These are phyloP conservation scores for Neocrepidodera transversa DNA, from an alignment of 2,888 invertebrate species.

Conservation along the genomic window DNA sequence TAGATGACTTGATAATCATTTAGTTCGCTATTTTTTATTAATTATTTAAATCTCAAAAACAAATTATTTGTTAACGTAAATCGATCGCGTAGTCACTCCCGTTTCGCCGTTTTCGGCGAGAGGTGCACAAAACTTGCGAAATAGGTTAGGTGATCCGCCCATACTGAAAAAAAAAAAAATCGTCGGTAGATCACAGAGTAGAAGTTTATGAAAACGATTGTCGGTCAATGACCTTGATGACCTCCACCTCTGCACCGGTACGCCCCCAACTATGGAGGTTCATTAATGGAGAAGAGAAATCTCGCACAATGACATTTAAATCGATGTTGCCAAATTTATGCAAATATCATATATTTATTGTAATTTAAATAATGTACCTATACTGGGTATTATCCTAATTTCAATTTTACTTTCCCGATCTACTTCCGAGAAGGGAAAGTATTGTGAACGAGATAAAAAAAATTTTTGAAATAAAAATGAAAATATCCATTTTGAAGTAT, in stretches of 20 bases:
- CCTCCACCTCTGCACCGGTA: conserved; percentile 55
- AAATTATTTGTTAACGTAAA: background rate
- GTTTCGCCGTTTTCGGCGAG: background rate
- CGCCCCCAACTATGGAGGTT: conserved; percentile 53
- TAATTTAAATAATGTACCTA: no score
- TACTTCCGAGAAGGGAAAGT: no score
- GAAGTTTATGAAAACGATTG: conserved; percentile 51
- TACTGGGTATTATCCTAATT: no score
- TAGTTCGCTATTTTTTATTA: no score
- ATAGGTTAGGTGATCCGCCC: conserved; percentile 46
- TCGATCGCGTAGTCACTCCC: conserved; percentile 5
- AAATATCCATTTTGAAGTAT: no score
- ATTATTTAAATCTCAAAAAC: no score
- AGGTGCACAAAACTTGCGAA: conserved; percentile 29
- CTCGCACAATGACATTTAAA: conserved; percentile 37
- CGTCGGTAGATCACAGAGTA: conserved; percentile 59
- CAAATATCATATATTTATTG: no score
- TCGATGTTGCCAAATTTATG: conserved; percentile 12
- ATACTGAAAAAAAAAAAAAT: conserved; percentile 47
- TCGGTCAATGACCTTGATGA: conserved; percentile 58
- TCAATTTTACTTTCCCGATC: no score
- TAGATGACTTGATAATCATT: conserved; percentile 1
- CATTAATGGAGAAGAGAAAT: conserved; percentile 48
- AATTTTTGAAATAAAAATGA: no score
- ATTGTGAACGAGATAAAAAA: no score